Base-by-base conservation (phyloP, 2,797 vertebrate species). In the Sparidentex hasta region DNA sequence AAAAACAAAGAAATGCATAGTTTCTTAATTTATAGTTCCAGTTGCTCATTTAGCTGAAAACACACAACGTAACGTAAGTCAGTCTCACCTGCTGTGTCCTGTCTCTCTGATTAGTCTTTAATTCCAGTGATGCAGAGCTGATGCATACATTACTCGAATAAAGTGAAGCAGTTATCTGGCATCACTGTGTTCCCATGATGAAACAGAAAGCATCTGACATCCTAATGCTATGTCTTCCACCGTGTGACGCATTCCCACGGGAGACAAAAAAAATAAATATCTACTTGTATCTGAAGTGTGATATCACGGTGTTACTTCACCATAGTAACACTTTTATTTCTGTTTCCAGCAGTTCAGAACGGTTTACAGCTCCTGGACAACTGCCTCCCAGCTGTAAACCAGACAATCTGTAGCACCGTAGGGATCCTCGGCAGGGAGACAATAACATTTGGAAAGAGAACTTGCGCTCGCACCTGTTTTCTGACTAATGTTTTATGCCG, bases 351-450 rank as follows among this genome's bases (percentile, higher is more conserved):
- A 57, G 73, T 21, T 86, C 52, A 33, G 65, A 58, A 43, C 63
- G 58, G 33, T 85, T 87, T 74, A 78, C 76, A 80, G 78, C 78
- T 80, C 63, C 73, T 57, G 71, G 81, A 84, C 82, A 81, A 65
- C 77, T 72, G 65, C 57, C 81, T 83, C 81, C 66, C 79, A 74
- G 80, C 80, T 80, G 82, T 82, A 85, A 81, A 90, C 58, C 84
- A 86, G 84, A 78, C 75, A 77, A 78, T 88, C 82, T 78, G 73
- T 48, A 64, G 21, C 70, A 71, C 83, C 33, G 56, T 27, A 38
- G 77, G 81, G 67, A 84, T 75, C 12, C 52, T 83, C 77, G 23
- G 74, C 68, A 41, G 80, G 76, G 69, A 77, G 81, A 81, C 62
- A 74, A 74, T 74, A 87, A 78, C 68, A 85, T 85, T 76, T 63